phyloP scores from a whole-genome alignment of 2,888 invertebrate species.

The Hedya salicella region DNA sequence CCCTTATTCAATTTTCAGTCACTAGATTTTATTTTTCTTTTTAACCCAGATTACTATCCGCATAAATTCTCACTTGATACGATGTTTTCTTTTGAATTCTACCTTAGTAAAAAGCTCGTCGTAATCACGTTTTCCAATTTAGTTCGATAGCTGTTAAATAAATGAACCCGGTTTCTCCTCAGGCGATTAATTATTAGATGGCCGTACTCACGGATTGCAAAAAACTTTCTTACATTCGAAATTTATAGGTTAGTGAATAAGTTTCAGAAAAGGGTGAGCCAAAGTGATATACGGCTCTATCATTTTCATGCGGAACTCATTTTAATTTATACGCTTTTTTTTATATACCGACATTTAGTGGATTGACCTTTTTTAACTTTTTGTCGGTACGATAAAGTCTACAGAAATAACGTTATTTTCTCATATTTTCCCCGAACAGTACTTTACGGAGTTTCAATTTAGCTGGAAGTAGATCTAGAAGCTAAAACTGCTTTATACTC shows the following conservation, averaged over 20 bases:
- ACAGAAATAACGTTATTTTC: too few relatives aligned
- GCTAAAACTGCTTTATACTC: too few relatives aligned
- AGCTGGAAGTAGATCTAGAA: too few relatives aligned
- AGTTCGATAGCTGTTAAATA: conserved; percentile 41
- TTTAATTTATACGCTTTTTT: neutral
- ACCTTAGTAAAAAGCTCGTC: conserved; percentile 29
- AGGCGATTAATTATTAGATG: conserved; percentile 33
- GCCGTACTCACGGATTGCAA: conserved; percentile 22
- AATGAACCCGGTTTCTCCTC: conserved; percentile 29
- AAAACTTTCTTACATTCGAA: conserved; percentile 19
- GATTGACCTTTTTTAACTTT: too few relatives aligned
- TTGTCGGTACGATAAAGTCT: too few relatives aligned
- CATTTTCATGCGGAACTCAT: neutral
- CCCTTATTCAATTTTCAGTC: too few relatives aligned
- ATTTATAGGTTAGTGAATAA: conserved; percentile 17
- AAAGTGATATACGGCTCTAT: neutral
- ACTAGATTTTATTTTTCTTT: neutral
- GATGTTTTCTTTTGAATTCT: conserved; percentile 9
- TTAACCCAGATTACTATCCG: conserved; percentile 1
- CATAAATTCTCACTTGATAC: conserved; percentile 24
- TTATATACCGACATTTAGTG: neutral
- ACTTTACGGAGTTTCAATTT: too few relatives aligned
- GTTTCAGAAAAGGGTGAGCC: conserved; percentile 4
- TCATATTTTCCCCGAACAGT: too few relatives aligned
- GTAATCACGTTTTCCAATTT: conserved; percentile 39